Evolutionary conservation across 2,888 invertebrate genomes (phyloP).

Genomic region (Coleophora deauratella): DNA sequence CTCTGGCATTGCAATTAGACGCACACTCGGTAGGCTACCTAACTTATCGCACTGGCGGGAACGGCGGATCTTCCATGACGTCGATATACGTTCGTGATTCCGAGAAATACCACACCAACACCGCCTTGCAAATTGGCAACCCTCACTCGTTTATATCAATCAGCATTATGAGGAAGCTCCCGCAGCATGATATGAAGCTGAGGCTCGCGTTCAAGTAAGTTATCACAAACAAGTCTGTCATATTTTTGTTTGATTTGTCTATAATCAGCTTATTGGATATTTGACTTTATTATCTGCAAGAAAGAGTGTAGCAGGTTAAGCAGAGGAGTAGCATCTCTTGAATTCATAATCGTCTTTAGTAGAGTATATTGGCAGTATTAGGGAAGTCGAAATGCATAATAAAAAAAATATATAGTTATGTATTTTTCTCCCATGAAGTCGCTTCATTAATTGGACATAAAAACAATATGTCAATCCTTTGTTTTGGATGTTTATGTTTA

Average conservation of each 20-base stretch:
- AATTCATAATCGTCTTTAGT: too few relatives aligned
- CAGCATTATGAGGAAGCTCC: constrained; percentile 86
- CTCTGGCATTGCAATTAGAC: constrained; percentile 89
- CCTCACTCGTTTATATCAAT: constrained; percentile 85
- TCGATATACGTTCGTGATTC: constrained; percentile 87
- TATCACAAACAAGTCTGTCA: not conserved
- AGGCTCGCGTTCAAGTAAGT: constrained; percentile 86
- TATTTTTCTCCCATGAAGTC: too few relatives aligned
- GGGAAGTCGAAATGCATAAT: too few relatives aligned
- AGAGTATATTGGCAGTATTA: too few relatives aligned
- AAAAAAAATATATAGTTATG: too few relatives aligned
- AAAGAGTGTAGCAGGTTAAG: too few relatives aligned
- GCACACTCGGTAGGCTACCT: constrained; percentile 91
- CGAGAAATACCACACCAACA: constrained; percentile 77
- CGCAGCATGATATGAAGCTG: constrained; percentile 85
- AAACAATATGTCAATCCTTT: too few relatives aligned
- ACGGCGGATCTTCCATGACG: constrained; percentile 81
- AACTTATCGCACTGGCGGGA: constrained; percentile 83
- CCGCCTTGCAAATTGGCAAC: constrained; percentile 86
- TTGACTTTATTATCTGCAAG: too few relatives aligned
- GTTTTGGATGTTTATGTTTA: too few relatives aligned
- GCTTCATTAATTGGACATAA: too few relatives aligned
- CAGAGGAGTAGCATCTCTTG: too few relatives aligned
- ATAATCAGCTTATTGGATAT: too few relatives aligned
- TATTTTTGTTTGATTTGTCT: constrained; percentile 2